Conservation (phyloP, 2,797 vertebrate genomes). For the Notolepis coatsorum region DNA sequence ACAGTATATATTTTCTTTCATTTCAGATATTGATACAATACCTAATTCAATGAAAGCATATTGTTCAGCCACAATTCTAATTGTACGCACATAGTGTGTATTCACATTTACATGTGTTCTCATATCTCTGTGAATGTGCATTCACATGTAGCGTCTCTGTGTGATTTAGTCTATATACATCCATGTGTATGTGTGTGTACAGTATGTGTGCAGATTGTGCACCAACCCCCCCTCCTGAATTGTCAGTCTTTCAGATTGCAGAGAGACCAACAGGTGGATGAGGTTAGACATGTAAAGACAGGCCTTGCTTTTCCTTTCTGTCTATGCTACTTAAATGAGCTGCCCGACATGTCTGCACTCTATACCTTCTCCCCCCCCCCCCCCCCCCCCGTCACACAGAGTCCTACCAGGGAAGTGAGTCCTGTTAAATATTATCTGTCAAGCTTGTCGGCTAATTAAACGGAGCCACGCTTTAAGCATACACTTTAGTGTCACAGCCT, state of each 20-base stretch:
- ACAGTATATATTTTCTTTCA: no score
- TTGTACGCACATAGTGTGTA: no score
- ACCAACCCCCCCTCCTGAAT: slow-evolving; percentile 40
- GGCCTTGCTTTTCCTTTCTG: slow-evolving; percentile 57
- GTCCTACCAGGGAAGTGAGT: slow-evolving; percentile 66
- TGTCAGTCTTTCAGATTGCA: slow-evolving; percentile 47
- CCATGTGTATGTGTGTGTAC: neutral
- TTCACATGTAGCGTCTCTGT: neutral
- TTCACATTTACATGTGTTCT: neutral
- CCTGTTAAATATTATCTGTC: slow-evolving; percentile 75
- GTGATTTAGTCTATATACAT: neutral
- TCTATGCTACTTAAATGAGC: slow-evolving; percentile 66
- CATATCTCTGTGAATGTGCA: neutral
- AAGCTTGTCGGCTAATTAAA: slow-evolving; percentile 75
- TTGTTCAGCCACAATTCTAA: no score
- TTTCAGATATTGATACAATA: no score
- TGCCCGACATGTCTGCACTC: slow-evolving; percentile 58
- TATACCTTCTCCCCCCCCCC: no score
- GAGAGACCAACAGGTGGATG: slow-evolving; percentile 60
- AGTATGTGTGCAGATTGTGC: neutral
- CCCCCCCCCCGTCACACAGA: slow-evolving; percentile 51
- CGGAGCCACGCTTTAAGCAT: slow-evolving; percentile 59
- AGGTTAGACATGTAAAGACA: slow-evolving; percentile 59
- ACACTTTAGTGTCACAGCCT: slow-evolving; percentile 59
- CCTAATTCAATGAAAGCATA: no score